phyloP scores from a whole-genome alignment of 2,797 vertebrate species.

The Pempheris klunzingeri region DNA sequence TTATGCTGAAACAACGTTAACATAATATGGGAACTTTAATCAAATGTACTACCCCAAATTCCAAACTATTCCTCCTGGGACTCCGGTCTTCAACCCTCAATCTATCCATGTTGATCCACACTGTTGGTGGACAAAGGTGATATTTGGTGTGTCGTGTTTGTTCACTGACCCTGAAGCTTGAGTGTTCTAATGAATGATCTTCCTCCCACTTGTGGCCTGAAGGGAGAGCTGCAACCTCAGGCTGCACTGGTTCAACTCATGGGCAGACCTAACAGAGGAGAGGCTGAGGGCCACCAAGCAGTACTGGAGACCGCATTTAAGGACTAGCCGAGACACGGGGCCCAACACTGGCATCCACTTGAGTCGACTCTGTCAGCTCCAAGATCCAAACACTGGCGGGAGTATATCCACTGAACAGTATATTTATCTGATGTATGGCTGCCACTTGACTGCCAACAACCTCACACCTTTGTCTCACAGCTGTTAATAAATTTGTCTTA shows the following conservation, averaged over 20 bases:
- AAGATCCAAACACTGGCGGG: conserved; percentile 8
- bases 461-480: neutral
- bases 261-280: conserved; percentile 15
- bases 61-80: neutral
- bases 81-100: neutral
- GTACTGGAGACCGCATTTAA: neutral
- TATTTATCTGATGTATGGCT: conserved; percentile 52
- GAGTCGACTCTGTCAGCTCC: conserved; percentile 34
- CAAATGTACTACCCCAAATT: neutral
- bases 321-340: rapidly evolving
- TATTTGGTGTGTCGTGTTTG: neutral
- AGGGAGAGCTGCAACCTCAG: conserved; percentile 56
- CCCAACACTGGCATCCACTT: conserved; percentile 26
- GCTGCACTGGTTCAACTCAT: conserved; percentile 58
- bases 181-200: conserved; percentile 7
- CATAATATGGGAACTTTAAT: too few species aligned
- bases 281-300: neutral
- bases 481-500: neutral
- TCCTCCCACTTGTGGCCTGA: conserved; percentile 62
- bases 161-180: neutral
- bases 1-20: too few species aligned
- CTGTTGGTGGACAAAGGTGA: too few species aligned
- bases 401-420: conserved; percentile 41
- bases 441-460: neutral
- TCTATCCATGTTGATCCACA: neutral